These are phyloP conservation scores for Amblyjoppa fuscipennis DNA, from an alignment of 2,888 invertebrate genomes.

Conservation along the genomic window DNA sequence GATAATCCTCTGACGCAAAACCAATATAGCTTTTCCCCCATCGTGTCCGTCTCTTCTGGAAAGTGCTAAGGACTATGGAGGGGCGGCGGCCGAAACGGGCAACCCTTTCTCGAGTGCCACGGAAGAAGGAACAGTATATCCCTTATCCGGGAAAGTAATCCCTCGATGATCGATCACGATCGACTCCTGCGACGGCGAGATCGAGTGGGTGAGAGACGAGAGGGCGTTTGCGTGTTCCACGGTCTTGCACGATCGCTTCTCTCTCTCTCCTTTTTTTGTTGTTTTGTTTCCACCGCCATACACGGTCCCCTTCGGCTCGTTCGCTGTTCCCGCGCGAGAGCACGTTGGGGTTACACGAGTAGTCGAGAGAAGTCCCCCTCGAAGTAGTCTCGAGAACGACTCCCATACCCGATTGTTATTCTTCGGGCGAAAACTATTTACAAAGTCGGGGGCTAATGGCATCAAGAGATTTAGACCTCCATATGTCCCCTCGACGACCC, in stretches of 20 bases:
- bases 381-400: slow-evolving; percentile 61
- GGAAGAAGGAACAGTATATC: slow-evolving; percentile 72
- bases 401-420: slow-evolving; percentile 81
- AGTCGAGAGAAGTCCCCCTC: slow-evolving; percentile 29
- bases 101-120: slow-evolving; percentile 63
- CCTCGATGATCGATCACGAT: slow-evolving; percentile 83
- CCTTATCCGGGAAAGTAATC: slow-evolving; percentile 79
- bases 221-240: slow-evolving; percentile 72
- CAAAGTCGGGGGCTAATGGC: slow-evolving; percentile 84
- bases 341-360: slow-evolving; percentile 72
- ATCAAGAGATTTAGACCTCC: slow-evolving; percentile 82
- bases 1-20: slow-evolving; percentile 83
- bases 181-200: slow-evolving; percentile 73
- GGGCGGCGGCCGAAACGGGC: slow-evolving; percentile 12
- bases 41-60: slow-evolving; percentile 46
- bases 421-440: slow-evolving; percentile 84
- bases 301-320: slow-evolving; percentile 73
- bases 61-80: slow-evolving; percentile 57
- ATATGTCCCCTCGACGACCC: slow-evolving; percentile 73
- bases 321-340: slow-evolving; percentile 60
- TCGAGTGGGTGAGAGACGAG: slow-evolving; percentile 55
- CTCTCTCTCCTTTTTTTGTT: slow-evolving; percentile 72
- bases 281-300: slow-evolving; percentile 12
- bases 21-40: slow-evolving; percentile 78
- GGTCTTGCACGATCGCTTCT: slow-evolving; percentile 73